phyloP scores from a whole-genome alignment of 30 jellyfish, hydroid and myxozoan species.

The Aurelia coerulea region DNA sequence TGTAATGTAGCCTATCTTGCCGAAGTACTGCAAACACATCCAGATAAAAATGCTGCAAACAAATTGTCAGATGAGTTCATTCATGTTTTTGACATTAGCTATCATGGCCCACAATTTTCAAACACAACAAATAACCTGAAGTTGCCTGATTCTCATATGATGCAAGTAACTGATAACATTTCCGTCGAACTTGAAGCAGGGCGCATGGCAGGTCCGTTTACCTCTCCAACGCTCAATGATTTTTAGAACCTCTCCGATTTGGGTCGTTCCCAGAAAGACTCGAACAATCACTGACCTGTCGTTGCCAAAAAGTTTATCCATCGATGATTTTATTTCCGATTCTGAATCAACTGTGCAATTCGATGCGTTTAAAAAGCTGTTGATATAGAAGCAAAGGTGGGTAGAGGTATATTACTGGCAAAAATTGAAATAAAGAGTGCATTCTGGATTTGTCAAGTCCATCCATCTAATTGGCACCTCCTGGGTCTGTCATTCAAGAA shows the following conservation, averaged over 20 bases:
- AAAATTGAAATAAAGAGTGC: too few species aligned
- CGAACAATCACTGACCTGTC: constrained; percentile 51
- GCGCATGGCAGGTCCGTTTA: constrained; percentile 72
- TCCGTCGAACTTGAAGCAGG: constrained; percentile 38
- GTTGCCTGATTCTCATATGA: too few species aligned
- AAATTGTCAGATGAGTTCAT: background rate
- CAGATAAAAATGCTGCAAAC: background rate
- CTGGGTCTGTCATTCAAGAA: constrained; percentile 34
- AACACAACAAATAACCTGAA: too few species aligned
- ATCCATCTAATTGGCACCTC: too few species aligned
- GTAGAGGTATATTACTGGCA: too few species aligned
- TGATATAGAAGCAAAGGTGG: too few species aligned
- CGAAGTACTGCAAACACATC: background rate
- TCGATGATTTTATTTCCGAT: too few species aligned
- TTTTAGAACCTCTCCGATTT: constrained; percentile 55
- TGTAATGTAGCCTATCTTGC: background rate
- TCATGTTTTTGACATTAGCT: background rate
- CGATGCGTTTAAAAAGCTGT: too few species aligned
- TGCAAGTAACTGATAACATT: constrained; percentile 2
- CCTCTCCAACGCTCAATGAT: constrained; percentile 35
- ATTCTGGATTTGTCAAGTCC: too few species aligned
- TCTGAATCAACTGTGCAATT: too few species aligned
- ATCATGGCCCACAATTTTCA: background rate
- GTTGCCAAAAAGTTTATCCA: constrained; percentile 3
- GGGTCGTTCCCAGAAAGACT: constrained; percentile 75